These are phyloP conservation scores for Lapara coniferarum DNA, from an alignment of 2,888 invertebrate genomes.

Conservation along the genomic window DNA sequence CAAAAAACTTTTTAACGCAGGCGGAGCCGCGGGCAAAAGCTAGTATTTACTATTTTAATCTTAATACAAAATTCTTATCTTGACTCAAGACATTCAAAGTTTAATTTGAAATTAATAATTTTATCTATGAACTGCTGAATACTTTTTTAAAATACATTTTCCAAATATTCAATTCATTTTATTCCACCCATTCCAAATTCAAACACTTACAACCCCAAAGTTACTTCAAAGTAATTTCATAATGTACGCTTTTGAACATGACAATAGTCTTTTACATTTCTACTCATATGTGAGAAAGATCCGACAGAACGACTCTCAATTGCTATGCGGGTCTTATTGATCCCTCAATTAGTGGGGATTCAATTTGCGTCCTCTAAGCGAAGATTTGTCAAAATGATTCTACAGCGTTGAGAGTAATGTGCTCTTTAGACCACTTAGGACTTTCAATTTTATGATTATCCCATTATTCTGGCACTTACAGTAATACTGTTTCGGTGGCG, in stretches of 20 bases:
- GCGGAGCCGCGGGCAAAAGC: too few relatives aligned
- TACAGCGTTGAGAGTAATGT: constrained; percentile 7
- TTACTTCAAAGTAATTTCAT: not conserved
- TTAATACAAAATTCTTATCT: too few relatives aligned
- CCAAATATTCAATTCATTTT: too few relatives aligned
- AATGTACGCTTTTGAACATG: not conserved
- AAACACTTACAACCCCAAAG: not conserved
- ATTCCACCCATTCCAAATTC: not conserved
- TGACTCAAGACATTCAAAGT: too few relatives aligned
- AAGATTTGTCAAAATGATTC: constrained; percentile 21
- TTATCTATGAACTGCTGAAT: too few relatives aligned
- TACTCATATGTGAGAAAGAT: constrained; percentile 3
- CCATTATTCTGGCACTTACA: not conserved
- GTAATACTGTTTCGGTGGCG: not conserved
- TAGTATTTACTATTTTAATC: too few relatives aligned
- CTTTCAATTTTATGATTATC: not conserved
- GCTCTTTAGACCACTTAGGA: not conserved
- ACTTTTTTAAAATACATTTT: too few relatives aligned
- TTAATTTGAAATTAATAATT: too few relatives aligned
- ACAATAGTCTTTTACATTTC: not conserved
- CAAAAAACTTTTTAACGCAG: too few relatives aligned
- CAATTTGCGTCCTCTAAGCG: constrained; percentile 15
- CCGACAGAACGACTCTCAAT: not conserved
- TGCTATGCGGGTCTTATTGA: constrained; percentile 30
- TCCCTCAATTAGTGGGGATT: constrained; percentile 30